Conservation (phyloP, 2,113 vertebrate genomes). For the Galbula dea region DNA sequence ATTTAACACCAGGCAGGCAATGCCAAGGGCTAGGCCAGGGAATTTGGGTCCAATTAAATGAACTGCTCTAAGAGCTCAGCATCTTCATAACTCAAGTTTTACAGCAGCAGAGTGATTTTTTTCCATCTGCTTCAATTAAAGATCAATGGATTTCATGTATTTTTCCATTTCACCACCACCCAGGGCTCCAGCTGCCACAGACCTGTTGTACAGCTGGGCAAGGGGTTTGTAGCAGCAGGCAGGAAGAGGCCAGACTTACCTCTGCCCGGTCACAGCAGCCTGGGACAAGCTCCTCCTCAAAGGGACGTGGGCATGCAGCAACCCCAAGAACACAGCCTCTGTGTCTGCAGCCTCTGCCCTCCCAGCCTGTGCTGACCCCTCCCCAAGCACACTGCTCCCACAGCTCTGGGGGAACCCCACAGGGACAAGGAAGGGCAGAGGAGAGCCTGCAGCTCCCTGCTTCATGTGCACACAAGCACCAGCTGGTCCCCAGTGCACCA, state of each 20-base stretch:
- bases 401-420: neutral
- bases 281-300: neutral
- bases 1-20: neutral
- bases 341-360: neutral
- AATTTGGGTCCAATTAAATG: neutral
- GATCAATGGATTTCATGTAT: neutral
- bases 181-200: neutral
- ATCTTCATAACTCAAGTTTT: conserved; percentile 14
- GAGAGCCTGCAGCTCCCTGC: neutral
- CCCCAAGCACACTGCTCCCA: neutral
- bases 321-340: neutral
- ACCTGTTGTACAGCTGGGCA: neutral
- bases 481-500: neutral
- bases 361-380: neutral
- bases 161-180: neutral
- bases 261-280: neutral
- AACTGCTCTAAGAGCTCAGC: neutral
- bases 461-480: neutral
- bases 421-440: neutral
- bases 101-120: neutral
- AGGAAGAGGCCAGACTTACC: neutral
- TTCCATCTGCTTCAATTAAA: neutral
- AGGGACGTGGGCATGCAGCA: neutral
- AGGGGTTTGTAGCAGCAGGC: neutral
- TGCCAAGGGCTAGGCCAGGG: neutral